Percentiles rank a stretch among this genome's conserved stretches.
Evolutionary conservation across 2,113 vertebrate genomes (phyloP).

Genomic region (Anhinga rufa): DNA sequence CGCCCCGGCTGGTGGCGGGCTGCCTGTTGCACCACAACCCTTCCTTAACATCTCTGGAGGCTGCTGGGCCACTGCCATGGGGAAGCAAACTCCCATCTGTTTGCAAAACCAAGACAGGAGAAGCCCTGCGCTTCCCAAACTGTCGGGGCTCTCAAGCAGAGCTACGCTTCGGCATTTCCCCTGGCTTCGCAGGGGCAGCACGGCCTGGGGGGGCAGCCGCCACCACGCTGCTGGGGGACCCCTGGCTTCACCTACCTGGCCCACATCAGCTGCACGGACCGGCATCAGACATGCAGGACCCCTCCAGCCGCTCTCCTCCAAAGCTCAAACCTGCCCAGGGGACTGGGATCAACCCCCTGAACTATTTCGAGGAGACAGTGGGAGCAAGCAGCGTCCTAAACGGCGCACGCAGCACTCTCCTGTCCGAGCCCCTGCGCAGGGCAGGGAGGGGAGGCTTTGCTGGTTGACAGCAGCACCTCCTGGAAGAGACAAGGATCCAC

Average conservation of each 20-base stretch:
- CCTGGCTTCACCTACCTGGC: background rate
- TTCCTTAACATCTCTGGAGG: background rate
- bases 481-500: background rate
- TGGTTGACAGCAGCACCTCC: background rate
- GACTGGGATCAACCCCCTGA: background rate
- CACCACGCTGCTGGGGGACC: background rate
- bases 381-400: background rate
- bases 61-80: background rate
- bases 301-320: background rate
- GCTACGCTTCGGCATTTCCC: background rate
- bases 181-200: background rate
- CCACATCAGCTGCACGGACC: background rate
- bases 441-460: background rate
- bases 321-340: background rate
- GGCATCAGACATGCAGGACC: background rate
- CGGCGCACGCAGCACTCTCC: fast-evolving
- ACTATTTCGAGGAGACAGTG: background rate
- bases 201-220: background rate
- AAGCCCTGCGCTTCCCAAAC: fast-evolving
- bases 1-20: background rate
- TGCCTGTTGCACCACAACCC: background rate
- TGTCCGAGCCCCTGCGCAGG: background rate
- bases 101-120: background rate
- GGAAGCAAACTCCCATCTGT: background rate
- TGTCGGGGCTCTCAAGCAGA: background rate